Conservation (phyloP, 1,140 invertebrate species). For the Ptiloglossa arizonensis region DNA sequence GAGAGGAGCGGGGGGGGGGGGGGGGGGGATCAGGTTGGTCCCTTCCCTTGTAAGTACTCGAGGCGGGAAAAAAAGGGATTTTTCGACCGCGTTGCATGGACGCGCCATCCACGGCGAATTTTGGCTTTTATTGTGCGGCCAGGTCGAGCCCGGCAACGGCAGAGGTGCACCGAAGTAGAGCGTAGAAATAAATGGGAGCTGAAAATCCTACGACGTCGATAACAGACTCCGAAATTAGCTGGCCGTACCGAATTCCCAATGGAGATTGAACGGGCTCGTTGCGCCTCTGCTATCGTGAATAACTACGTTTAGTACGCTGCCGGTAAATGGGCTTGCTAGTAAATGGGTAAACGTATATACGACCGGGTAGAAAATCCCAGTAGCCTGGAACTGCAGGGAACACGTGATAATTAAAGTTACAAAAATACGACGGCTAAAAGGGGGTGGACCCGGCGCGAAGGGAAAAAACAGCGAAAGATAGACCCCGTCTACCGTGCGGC, state of each 20-base stretch:
- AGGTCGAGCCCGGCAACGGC: not conserved
- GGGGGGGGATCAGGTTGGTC: too few relatives aligned
- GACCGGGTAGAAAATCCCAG: conserved; percentile 55
- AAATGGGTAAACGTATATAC: conserved; percentile 47
- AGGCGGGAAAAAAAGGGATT: not conserved
- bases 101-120: not conserved
- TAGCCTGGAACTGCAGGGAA: conserved; percentile 61
- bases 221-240: conserved; percentile 68
- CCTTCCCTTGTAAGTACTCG: not conserved
- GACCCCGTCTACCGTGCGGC: conserved; percentile 12
- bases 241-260: conserved; percentile 68
- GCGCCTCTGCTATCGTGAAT: conserved; percentile 67
- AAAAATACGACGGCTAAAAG: conserved; percentile 57
- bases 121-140: conserved; percentile 2
- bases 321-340: conserved; percentile 61
- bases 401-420: conserved; percentile 69
- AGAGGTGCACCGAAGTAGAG: conserved; percentile 24
- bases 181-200: conserved; percentile 63
- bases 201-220: conserved; percentile 69
- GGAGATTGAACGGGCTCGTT: conserved; percentile 67
- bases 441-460: not conserved
- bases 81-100: too few relatives aligned
- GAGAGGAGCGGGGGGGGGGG: too few relatives aligned
- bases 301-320: conserved; percentile 66
- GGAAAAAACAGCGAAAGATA: conserved; percentile 19